These are phyloP conservation scores for Nesogale talazaci DNA, from an alignment of 2,113 vertebrate genomes.

Conservation along the genomic window DNA sequence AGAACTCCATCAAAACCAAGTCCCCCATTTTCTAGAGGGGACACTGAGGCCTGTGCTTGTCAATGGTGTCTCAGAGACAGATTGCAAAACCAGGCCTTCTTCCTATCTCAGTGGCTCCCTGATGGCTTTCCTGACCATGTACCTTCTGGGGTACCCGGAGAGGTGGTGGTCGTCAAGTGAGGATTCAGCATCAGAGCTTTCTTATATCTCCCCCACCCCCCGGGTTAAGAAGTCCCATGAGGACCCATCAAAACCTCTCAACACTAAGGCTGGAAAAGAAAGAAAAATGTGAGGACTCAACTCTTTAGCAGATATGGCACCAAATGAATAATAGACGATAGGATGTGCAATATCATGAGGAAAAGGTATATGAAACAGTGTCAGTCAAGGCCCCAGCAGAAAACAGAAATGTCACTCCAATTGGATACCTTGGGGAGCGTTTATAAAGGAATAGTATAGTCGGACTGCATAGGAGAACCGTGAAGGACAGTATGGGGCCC, in stretches of 20 bases:
- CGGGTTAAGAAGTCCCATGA: neutral
- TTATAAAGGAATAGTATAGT: neutral
- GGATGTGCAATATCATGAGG: neutral
- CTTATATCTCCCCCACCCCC: neutral
- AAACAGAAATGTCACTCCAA: slow-evolving; percentile 9
- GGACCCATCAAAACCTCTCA: neutral
- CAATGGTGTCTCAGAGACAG: neutral
- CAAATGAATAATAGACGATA: neutral
- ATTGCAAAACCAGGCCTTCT: neutral
- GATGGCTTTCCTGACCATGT: neutral
- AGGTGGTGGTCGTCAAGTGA: neutral
- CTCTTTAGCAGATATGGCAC: neutral
- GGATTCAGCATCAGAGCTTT: neutral
- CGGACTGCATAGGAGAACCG: neutral
- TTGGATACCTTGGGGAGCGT: neutral
- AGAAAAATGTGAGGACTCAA: neutral
- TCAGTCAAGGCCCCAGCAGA: neutral
- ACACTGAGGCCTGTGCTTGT: neutral
- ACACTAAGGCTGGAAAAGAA: neutral
- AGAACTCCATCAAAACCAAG: neutral
- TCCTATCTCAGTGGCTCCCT: neutral
- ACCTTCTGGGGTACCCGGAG: too few relatives aligned
- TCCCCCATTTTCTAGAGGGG: neutral
- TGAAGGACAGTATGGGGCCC: neutral
- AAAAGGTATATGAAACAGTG: neutral